Conservation (phyloP, 2,888 invertebrate genomes). For the Coecobrya sp. region DNA sequence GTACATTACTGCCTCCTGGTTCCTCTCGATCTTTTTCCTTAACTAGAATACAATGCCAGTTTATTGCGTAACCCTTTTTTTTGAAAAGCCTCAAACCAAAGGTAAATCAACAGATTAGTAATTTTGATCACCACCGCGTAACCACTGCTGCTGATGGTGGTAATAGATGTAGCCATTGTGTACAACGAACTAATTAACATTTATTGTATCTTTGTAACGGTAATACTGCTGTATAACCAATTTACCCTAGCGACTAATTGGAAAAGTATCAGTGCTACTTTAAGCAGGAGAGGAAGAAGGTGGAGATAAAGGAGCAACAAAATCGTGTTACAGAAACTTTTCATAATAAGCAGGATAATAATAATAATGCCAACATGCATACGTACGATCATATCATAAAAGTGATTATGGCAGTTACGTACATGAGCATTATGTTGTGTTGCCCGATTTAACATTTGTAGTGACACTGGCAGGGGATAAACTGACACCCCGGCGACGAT, state of each 20-base stretch:
- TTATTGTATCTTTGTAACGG: constrained; percentile 43
- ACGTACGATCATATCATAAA: too few relatives aligned
- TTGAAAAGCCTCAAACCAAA: neutral
- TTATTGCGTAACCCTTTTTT: neutral
- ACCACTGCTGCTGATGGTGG: neutral
- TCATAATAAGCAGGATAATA: constrained; percentile 68
- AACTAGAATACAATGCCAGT: constrained; percentile 36
- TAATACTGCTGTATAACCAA: neutral
- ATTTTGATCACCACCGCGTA: neutral
- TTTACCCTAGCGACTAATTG: constrained; percentile 12
- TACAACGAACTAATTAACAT: neutral
- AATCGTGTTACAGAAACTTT: constrained; percentile 74
- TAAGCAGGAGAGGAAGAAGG: neutral
- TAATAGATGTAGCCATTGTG: constrained; percentile 30
- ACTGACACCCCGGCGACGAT: neutral
- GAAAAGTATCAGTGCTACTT: neutral
- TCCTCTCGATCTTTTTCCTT: constrained; percentile 23
- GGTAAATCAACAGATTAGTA: constrained; percentile 7
- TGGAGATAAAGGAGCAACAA: constrained; percentile 3
- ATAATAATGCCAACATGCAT: too few relatives aligned
- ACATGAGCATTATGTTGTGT: too few relatives aligned
- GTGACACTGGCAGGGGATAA: neutral
- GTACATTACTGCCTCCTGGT: neutral
- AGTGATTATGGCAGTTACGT: too few relatives aligned
- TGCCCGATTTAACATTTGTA: too few relatives aligned